Evolutionary conservation across 1,140 invertebrate species (phyloP), one percentile per base, ranked within the genome.

Genomic region (Octopus bimaculoides): DNA sequence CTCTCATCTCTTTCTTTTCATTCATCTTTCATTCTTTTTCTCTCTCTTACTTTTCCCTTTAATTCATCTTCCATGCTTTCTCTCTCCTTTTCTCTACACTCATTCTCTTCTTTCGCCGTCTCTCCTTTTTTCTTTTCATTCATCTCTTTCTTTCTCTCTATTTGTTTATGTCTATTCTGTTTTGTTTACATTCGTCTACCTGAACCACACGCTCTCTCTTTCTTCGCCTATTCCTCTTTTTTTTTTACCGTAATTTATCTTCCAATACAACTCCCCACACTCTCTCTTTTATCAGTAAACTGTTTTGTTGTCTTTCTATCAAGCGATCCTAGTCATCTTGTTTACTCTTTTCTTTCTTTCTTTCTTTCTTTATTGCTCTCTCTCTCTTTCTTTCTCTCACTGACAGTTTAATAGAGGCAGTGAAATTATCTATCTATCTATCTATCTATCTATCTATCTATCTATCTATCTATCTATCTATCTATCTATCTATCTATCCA

Each of bases 161-260:
- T 77, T 73, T 80, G 74, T 80, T 74, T 54, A 53, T 80, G 74
- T 80, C 74, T 77, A 17, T 80, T 61, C 74, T 2, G 75, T 61
- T 79, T 4, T 61, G 9, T 61, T 17, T 61, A 12, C 17, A 12
- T 61, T 61, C 56, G 9, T 12, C 56, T 12, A 17, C 17, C 17
- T 61, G 9, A 12, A 12, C 17, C 56, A 12, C 56, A 9, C 56
- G 9, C 9, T 61, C 56, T 12, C 17, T 17, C 56, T 61, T 61
- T 17, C 17, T 61, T 61, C 56, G 9, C 17, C 17, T 17, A 12
- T 61, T 61, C 56, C 17, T 61, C 1, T 61, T 61, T 61, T 17
- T 61, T 61, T 61, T 17, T 61, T 61, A 12, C 56, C 17, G 9
- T 61, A 7, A 12, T 61, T 61, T 17, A 12, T 61, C 56, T 61